Evolutionary conservation across 2,888 invertebrate genomes (phyloP).

Genomic region (Malacosoma neustria): DNA sequence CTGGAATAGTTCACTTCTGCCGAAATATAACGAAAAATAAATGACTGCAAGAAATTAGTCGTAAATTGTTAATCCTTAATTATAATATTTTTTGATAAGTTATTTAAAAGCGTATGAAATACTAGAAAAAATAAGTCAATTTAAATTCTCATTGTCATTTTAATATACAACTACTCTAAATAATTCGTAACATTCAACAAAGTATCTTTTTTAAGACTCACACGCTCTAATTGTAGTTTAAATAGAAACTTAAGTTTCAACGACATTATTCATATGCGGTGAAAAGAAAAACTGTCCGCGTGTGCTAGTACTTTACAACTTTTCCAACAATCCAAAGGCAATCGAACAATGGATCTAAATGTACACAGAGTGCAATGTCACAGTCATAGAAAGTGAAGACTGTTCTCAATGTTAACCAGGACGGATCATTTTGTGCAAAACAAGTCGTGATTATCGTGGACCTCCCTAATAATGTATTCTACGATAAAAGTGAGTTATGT

Average conservation of each 20-base stretch:
- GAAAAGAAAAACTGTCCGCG: not conserved
- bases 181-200: too few relatives aligned
- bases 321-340: not conserved
- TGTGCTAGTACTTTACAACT: not conserved
- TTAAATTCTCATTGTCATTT: too few relatives aligned
- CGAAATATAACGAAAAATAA: too few relatives aligned
- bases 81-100: too few relatives aligned
- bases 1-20: too few relatives aligned
- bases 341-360: constrained; percentile 15
- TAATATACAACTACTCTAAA: too few relatives aligned
- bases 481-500: not conserved
- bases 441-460: constrained; percentile 23
- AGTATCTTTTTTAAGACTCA: too few relatives aligned
- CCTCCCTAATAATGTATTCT: constrained; percentile 16
- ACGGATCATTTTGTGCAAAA: constrained; percentile 41
- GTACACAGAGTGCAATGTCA: constrained; percentile 32
- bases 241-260: not conserved
- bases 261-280: not conserved
- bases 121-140: too few relatives aligned
- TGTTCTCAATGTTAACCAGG: constrained; percentile 54
- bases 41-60: too few relatives aligned
- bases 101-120: too few relatives aligned
- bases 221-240: not conserved
- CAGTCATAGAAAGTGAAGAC: constrained; percentile 58
- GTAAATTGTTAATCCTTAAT: too few relatives aligned